These are phyloP conservation scores for Gymnothorax javanicus DNA, from an alignment of 2,797 vertebrate species.

Conservation along the genomic window DNA sequence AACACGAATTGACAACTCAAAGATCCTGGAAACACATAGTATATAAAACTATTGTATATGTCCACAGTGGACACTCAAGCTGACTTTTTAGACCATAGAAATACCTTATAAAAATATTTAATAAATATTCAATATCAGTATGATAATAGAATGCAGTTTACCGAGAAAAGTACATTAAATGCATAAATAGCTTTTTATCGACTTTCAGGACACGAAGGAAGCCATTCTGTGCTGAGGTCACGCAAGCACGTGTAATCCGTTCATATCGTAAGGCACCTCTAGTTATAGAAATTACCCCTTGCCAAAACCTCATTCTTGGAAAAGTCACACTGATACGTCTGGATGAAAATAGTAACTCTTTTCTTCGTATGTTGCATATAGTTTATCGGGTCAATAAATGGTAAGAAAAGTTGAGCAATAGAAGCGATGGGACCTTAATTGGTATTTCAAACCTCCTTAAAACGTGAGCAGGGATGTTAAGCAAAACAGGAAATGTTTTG, in stretches of 20 bases:
- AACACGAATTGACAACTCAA: constrained; percentile 16
- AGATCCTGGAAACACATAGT: constrained; percentile 11
- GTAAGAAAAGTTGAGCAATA: not conserved
- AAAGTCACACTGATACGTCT: not conserved
- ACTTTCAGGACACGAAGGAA: constrained; percentile 27
- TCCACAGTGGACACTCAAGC: not conserved
- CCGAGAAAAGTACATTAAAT: not conserved
- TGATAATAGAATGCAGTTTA: not conserved
- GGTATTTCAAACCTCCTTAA: not conserved
- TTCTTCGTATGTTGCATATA: not conserved
- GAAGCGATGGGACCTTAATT: not conserved
- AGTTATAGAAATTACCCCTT: not conserved
- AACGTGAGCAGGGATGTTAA: not conserved
- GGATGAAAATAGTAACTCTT: not conserved
- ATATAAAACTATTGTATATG: constrained; percentile 12
- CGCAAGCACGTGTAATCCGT: constrained; percentile 6
- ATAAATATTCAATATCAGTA: not conserved
- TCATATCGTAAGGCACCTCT: constrained; percentile 6
- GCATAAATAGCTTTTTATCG: not conserved
- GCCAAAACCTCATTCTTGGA: not conserved
- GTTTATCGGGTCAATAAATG: not conserved
- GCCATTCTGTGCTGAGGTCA: not conserved
- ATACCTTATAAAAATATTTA: not conserved
- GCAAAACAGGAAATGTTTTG: not conserved
- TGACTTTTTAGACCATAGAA: not conserved